Evolutionary conservation across 2,888 invertebrate species (phyloP), one percentile per base, ranked within the genome.

Genomic region (Eledone cirrhosa): DNA sequence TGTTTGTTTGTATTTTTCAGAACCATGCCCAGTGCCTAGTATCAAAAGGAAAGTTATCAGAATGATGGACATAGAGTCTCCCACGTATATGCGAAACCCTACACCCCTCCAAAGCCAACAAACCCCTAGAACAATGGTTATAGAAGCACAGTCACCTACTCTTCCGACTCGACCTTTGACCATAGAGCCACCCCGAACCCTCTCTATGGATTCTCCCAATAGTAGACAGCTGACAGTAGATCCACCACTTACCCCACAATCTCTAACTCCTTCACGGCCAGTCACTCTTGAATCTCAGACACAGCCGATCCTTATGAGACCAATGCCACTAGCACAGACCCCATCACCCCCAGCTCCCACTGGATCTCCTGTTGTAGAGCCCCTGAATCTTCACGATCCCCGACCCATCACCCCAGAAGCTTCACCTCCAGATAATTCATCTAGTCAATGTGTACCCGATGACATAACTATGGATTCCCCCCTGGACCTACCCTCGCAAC

Each of bases 51-150:
- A 76, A 76, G 48, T 29, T 19, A 48, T 76, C 76, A 76, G 48
- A 76, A 76, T 76, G 76, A 76, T 76, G 76, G 76, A 76, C 48
- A 76, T 76, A 76, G 76, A 76, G 76, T 76, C 76, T 76, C 76
- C 76, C 76, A 76, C 41, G 24, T 76, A 76, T 48, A 48, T 76
- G 48, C 76, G 76, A 76, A 76, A 76, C 48, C 76, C 76, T 48
- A 76, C 76, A 29, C 76, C 76, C 47, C 76, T 76, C 48, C 76
- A 76, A 76, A 76, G 76, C 29, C 76, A 76, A 27, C 76, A 48
- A 76, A 27, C 76, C 47, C 76, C 76, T 29, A 76, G 76, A 48
- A 47, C 47, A 48, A 76, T 76, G 76, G 76, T 76, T 48, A 76
- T 76, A 47, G 76, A 76, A 76, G 47, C 76, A 48, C 76, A 76